These are phyloP conservation scores for Drosophila siamana DNA, from an alignment of 2,888 invertebrate genomes.

Conservation along the genomic window DNA sequence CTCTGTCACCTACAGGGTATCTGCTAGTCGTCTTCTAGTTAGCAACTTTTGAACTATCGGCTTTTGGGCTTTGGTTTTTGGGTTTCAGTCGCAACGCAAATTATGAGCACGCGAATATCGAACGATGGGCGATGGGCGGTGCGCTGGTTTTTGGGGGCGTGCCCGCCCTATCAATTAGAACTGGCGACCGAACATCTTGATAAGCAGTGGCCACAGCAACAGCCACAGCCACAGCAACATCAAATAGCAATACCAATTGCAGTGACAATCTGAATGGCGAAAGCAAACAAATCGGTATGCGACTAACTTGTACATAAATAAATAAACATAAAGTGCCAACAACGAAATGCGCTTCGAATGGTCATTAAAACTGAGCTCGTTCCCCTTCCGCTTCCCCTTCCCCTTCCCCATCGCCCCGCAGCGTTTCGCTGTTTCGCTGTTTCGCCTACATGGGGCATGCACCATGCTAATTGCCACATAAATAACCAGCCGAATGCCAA, in stretches of 20 bases:
- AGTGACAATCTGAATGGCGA: constrained; percentile 19
- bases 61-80: constrained; percentile 20
- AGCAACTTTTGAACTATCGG: constrained; percentile 25
- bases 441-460: constrained; percentile 61
- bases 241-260: constrained; percentile 23
- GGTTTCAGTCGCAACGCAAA: constrained; percentile 49
- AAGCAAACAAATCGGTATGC: constrained; percentile 48
- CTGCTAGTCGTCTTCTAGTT: not conserved
- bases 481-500: constrained; percentile 65
- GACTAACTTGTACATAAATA: constrained; percentile 58
- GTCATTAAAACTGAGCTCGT: constrained; percentile 68
- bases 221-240: constrained; percentile 33
- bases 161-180: constrained; percentile 77
- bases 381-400: not conserved
- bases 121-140: constrained; percentile 53
- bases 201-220: constrained; percentile 53
- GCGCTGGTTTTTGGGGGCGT: constrained; percentile 52
- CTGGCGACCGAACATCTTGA: constrained; percentile 77
- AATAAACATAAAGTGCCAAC: constrained; percentile 78
- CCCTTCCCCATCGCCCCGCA: not conserved
- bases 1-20: constrained; percentile 17
- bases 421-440: constrained; percentile 7
- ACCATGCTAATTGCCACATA: constrained; percentile 75
- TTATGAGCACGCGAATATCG: constrained; percentile 77
- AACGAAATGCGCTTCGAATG: constrained; percentile 80